Conservation (phyloP, 1,140 invertebrate genomes). For the Sarcophaga peregrina region DNA sequence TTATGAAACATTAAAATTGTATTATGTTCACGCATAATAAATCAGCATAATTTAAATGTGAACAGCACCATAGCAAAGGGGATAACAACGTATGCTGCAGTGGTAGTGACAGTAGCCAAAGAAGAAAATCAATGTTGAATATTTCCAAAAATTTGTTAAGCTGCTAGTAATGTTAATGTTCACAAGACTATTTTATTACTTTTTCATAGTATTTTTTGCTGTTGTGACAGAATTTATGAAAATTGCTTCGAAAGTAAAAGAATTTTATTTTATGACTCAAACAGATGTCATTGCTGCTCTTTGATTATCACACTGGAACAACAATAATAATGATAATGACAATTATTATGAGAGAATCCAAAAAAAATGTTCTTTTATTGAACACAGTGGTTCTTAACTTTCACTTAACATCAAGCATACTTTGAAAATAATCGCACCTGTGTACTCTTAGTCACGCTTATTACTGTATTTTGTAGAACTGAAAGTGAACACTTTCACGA, state of each 20-base stretch:
- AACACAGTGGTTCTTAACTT: neutral
- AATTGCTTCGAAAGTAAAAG: neutral
- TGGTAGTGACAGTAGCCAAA: too few species aligned
- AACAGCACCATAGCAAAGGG: neutral
- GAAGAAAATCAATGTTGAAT: too few species aligned
- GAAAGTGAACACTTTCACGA: too few species aligned
- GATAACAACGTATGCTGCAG: neutral
- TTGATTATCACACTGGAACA: neutral
- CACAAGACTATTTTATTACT: too few species aligned
- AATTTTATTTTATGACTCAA: constrained; percentile 27
- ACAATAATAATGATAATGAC: neutral
- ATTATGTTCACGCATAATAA: constrained; percentile 64
- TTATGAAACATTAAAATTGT: constrained; percentile 47
- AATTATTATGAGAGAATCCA: neutral
- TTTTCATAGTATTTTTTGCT: too few species aligned
- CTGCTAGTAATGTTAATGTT: neutral
- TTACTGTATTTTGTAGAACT: too few species aligned
- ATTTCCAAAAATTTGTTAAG: neutral
- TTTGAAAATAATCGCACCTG: too few species aligned
- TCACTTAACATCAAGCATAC: too few species aligned
- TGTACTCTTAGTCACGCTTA: too few species aligned
- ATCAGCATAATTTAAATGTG: constrained; percentile 65
- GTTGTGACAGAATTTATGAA: too few species aligned
- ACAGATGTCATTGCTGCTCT: constrained; percentile 12
- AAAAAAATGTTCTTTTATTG: too few species aligned